Percentiles rank a stretch among this genome's conserved stretches.
Evolutionary conservation across 2,113 vertebrate species (phyloP).

Genomic region (Coregonus clupeaformis): DNA sequence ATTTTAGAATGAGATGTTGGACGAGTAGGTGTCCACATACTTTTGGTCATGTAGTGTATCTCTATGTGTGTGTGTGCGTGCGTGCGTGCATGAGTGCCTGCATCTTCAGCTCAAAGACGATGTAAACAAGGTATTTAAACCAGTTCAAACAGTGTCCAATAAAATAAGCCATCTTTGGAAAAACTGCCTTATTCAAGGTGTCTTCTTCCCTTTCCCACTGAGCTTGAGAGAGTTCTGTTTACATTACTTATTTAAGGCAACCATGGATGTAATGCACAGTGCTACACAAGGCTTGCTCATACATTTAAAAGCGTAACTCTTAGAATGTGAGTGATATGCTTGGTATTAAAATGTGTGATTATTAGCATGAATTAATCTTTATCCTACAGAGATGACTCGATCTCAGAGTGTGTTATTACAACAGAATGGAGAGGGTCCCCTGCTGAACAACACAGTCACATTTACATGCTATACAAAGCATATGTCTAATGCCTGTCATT

Average conservation of each 20-base stretch:
- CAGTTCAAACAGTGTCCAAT: not conserved
- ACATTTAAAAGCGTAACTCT: slow-evolving; percentile 53
- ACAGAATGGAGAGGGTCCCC: not conserved
- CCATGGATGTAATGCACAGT: slow-evolving; percentile 5
- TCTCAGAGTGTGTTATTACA: slow-evolving; percentile 64
- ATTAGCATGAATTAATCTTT: not conserved
- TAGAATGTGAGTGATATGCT: slow-evolving; percentile 57
- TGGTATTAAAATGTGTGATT: slow-evolving; percentile 60
- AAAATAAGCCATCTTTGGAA: not conserved
- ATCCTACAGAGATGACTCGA: slow-evolving; percentile 57
- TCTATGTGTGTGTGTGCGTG: not conserved
- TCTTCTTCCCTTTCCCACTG: slow-evolving; percentile 2
- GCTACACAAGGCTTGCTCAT: slow-evolving; percentile 16
- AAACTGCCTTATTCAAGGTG: no score
- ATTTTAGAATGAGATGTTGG: no score
- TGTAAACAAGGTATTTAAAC: not conserved
- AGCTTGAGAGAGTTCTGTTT: slow-evolving; percentile 15
- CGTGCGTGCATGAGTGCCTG: no score
- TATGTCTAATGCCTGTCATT: no score
- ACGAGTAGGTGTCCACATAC: no score
- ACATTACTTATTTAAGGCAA: slow-evolving; percentile 25
- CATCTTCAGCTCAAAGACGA: not conserved
- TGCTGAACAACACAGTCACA: slow-evolving; percentile 53
- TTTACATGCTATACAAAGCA: no score
- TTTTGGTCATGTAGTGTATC: no score